Evolutionary conservation across 2,888 invertebrate species (phyloP).

Genomic region (Cabera pusaria): DNA sequence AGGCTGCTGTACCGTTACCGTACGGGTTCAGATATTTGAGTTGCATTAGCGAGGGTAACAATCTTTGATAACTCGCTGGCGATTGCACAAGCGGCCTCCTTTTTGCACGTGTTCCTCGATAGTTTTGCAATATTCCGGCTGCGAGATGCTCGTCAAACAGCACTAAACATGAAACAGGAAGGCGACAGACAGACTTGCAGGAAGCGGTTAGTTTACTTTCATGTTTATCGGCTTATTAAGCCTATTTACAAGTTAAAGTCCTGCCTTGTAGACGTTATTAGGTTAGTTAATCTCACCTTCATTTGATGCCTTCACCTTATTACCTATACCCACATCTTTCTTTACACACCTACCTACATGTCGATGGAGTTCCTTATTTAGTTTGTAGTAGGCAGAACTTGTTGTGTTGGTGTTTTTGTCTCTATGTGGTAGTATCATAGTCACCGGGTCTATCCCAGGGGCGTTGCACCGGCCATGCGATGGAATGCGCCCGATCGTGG

Average conservation of each 20-base stretch:
- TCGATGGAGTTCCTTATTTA: slow-evolving; percentile 18
- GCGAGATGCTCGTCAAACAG: slow-evolving; percentile 36
- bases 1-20: slow-evolving; percentile 58
- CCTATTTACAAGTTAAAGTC: slow-evolving; percentile 3
- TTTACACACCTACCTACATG: slow-evolving; percentile 33
- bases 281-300: slow-evolving; percentile 36
- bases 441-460: slow-evolving; percentile 57
- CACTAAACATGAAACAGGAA: slow-evolving; percentile 31
- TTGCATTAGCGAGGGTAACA: slow-evolving; percentile 65
- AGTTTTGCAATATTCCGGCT: slow-evolving; percentile 64
- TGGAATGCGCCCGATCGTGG: slow-evolving; percentile 76
- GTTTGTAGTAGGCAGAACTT: slow-evolving; percentile 36
- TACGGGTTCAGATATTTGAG: slow-evolving; percentile 51
- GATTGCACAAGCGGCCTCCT: slow-evolving; percentile 70
- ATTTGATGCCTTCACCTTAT: slow-evolving; percentile 45
- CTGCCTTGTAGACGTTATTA: slow-evolving; percentile 4
- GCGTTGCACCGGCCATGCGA: slow-evolving; percentile 67
- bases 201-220: slow-evolving; percentile 28
- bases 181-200: slow-evolving; percentile 25
- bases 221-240: slow-evolving; percentile 11
- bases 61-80: slow-evolving; percentile 64
- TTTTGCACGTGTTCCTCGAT: slow-evolving; percentile 68
- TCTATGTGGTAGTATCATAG: slow-evolving; percentile 27
- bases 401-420: slow-evolving; percentile 29
- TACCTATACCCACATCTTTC: slow-evolving; percentile 41